These are phyloP conservation scores for Dolomedes plantarius DNA, from an alignment of 2,888 invertebrate genomes.

Conservation along the genomic window DNA sequence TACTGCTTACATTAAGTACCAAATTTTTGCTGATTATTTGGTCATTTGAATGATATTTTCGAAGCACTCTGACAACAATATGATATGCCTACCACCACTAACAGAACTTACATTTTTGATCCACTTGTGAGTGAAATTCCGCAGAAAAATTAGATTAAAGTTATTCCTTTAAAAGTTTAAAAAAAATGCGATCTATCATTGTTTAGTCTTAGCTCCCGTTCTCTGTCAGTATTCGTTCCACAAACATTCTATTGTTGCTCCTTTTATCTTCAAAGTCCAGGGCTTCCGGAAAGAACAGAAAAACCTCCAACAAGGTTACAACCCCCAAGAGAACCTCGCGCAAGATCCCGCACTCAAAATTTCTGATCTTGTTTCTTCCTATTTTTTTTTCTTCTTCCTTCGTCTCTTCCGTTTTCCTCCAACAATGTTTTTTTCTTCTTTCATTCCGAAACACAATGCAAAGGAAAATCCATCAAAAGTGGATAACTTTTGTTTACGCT, in stretches of 20 bases:
- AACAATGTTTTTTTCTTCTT: constrained; percentile 1
- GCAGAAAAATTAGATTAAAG: background rate
- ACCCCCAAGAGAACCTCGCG: constrained; percentile 3
- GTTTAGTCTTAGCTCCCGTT: background rate
- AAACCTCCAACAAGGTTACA: constrained; percentile 12
- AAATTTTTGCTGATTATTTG: too few species aligned
- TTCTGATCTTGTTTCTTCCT: background rate
- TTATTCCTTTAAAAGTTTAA: constrained; percentile 1
- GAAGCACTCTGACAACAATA: too few species aligned
- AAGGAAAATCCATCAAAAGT: constrained; percentile 16
- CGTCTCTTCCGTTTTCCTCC: background rate
- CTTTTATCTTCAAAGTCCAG: background rate
- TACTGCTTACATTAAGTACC: too few species aligned
- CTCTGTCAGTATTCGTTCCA: background rate
- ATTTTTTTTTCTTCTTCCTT: background rate
- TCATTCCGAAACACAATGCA: constrained; percentile 3
- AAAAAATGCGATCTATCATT: constrained; percentile 5
- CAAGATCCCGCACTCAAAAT: constrained; percentile 9
- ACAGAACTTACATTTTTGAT: too few species aligned
- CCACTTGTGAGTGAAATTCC: too few species aligned
- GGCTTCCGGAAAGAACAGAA: background rate
- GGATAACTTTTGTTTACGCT: constrained; percentile 11
- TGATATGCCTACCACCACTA: too few species aligned
- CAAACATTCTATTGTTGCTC: constrained; percentile 16
- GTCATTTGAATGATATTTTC: too few species aligned